A percentile compares a stretch with the other conserved stretches of the same genome.
phyloP scores from a whole-genome alignment of 1,140 invertebrate genomes.

The Drosophila tristis region DNA sequence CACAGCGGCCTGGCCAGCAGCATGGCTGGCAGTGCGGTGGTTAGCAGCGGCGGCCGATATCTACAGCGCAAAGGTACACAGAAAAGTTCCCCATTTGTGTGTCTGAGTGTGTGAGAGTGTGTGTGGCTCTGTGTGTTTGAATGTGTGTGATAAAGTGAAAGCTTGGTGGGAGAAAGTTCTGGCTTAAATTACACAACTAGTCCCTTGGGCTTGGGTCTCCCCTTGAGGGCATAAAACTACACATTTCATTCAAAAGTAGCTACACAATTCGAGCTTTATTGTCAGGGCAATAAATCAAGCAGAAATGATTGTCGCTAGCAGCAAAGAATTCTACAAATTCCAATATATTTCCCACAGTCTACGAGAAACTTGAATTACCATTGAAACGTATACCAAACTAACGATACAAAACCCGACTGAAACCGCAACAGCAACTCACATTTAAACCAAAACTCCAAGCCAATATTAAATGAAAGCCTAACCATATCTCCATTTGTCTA shows the following conservation, averaged over 20 bases:
- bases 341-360: not conserved
- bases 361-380: not conserved
- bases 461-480: not conserved
- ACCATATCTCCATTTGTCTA: not conserved
- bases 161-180: too few species aligned
- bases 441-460: too few species aligned
- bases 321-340: too few species aligned
- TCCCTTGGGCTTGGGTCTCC: too few species aligned
- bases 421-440: too few species aligned
- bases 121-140: not conserved
- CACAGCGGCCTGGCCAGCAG: conserved; percentile 70
- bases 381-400: conserved; percentile 6
- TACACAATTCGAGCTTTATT: too few species aligned
- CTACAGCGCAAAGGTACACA: conserved; percentile 75
- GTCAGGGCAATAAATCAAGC: too few species aligned
- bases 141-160: conserved; percentile 1
- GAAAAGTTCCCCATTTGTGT: not conserved
- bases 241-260: too few species aligned
- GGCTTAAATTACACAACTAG: too few species aligned
- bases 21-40: conserved; percentile 78
- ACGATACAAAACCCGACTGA: too few species aligned
- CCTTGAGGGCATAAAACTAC: too few species aligned
- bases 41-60: conserved; percentile 81
- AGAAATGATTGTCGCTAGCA: too few species aligned
- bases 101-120: not conserved